Evolutionary conservation across 2,888 invertebrate genomes (phyloP), one percentile per base, ranked within the genome.

Genomic region (Meganola albula): DNA sequence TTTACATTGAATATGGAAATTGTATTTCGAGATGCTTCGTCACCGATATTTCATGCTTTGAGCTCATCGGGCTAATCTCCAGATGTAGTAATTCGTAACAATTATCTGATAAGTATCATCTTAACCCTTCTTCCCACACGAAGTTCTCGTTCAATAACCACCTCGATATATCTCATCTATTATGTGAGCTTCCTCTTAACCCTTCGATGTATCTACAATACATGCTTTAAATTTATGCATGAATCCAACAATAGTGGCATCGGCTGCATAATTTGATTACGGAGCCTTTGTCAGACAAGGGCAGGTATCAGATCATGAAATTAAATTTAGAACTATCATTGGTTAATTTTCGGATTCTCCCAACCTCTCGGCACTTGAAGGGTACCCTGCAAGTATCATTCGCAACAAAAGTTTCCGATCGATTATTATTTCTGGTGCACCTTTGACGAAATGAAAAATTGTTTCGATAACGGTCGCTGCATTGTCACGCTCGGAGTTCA

Each of bases 191-290:
- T 65, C 67, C 67, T 71, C 66, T 54, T 51, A 71, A 77, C 84
- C 80, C 80, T 73, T 74, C 68, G 53, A 65, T 57, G 60, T 64
- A 51, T 70, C 71, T 76, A 78, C 80, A 82, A 80, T 77, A 63
- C 64, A 62, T 62, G 74, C 77, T 76, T 77, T 59, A 68, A 83
- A 83, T 80, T 75, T 85, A 85, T 84, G 80, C 84, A 84, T 71
- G 71, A 64, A 68, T 44, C 52, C 58, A 65, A 84, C 83, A 85
- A 84, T 80, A 63, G 76, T 71, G 63, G 64, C 74, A 71, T 78
- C 74, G 76, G 78, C 77, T 83, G 84, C 80, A 85, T 85, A 82
- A 85, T 83, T 85, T 85, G 83, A 85, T 85, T 84, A 84, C 62
- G 49, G 57, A 68, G 73, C 80, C 75, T 76, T 83, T 84, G 80